Conservation (phyloP, 1,140 invertebrate species). For the Lasaia peninsularis region DNA sequence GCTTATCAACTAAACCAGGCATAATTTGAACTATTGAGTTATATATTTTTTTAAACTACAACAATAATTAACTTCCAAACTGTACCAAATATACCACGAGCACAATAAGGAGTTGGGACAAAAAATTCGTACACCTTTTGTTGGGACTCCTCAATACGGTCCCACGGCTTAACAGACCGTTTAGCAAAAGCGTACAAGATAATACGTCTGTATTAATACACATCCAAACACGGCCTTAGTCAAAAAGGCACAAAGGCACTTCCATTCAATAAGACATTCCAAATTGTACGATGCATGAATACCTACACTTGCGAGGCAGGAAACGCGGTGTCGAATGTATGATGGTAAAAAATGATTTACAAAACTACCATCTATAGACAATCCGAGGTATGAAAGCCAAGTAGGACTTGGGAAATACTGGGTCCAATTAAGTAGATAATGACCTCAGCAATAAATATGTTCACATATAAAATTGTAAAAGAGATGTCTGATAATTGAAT, state of each 20-base stretch:
- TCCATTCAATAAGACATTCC: slow-evolving; percentile 51
- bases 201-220: slow-evolving; percentile 64
- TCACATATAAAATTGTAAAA: not conserved
- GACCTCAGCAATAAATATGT: slow-evolving; percentile 15
- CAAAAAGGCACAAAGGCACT: slow-evolving; percentile 72
- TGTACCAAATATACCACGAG: not conserved
- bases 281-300: slow-evolving; percentile 51
- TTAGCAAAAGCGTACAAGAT: slow-evolving; percentile 46
- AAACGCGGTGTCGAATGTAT: slow-evolving; percentile 68
- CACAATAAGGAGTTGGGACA: not conserved
- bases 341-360: slow-evolving; percentile 51
- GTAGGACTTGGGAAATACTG: slow-evolving; percentile 47
- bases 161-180: slow-evolving; percentile 48
- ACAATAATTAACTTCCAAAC: not conserved
- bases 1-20: too few species aligned
- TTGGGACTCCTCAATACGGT: slow-evolving; percentile 33
- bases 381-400: slow-evolving; percentile 44
- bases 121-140: slow-evolving; percentile 25
- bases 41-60: not conserved
- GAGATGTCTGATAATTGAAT: too few species aligned
- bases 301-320: slow-evolving; percentile 62
- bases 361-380: slow-evolving; percentile 57
- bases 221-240: slow-evolving; percentile 58
- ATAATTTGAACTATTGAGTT: too few species aligned
- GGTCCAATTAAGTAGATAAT: slow-evolving; percentile 37